Evolutionary conservation across 2,888 invertebrate species (phyloP).

Genomic region (Steromphala cineraria): DNA sequence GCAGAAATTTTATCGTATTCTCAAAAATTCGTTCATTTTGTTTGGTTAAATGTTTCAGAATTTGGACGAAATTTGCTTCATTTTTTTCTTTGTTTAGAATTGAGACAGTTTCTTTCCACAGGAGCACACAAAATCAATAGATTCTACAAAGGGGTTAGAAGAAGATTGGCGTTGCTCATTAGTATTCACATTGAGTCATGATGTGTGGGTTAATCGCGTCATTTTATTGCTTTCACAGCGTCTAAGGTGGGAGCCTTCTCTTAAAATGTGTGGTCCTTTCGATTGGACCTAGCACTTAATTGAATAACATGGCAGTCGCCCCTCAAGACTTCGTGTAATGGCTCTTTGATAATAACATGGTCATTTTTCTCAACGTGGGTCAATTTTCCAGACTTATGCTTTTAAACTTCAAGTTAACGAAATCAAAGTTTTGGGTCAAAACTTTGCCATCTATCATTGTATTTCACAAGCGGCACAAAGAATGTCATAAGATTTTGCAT

Average conservation of each 20-base stretch:
- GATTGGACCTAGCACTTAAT: conserved; percentile 11
- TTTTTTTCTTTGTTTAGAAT: no score
- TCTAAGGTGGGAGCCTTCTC: background rate
- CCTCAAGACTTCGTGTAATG: background rate
- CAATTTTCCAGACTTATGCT: conserved; percentile 16
- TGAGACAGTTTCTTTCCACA: no score
- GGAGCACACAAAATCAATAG: background rate
- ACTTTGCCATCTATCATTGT: background rate
- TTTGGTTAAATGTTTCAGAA: no score
- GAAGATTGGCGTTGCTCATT: background rate
- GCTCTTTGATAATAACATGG: background rate
- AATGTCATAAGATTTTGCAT: background rate
- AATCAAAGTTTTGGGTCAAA: background rate
- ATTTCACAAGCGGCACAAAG: background rate
- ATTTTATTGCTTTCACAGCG: background rate
- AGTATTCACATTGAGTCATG: background rate
- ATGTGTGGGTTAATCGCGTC: conserved; percentile 5
- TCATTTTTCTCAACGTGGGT: conserved; percentile 15
- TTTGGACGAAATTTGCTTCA: no score
- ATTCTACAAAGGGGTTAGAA: background rate
- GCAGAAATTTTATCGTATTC: no score
- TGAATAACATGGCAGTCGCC: conserved; percentile 1
- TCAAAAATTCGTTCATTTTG: no score
- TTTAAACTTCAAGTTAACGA: background rate
- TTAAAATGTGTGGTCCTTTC: conserved; percentile 14